Evolutionary conservation across 1,140 invertebrate genomes (phyloP).

Genomic region (Phymastichus coffea): DNA sequence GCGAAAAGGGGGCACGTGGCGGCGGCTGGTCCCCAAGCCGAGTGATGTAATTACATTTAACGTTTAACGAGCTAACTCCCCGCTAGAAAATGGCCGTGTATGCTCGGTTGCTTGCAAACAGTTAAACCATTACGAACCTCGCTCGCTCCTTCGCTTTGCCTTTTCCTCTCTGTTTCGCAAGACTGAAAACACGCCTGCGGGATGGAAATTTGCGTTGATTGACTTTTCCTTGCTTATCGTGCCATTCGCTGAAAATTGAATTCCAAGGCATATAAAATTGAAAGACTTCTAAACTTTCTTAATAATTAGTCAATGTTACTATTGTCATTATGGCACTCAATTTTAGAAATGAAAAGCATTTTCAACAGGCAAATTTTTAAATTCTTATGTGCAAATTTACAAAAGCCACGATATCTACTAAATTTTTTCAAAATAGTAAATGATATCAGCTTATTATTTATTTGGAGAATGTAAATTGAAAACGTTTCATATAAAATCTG

Average conservation of each 20-base stretch:
- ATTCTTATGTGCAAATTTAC: no score
- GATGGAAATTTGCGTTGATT: neutral
- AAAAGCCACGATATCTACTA: no score
- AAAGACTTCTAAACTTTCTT: slow-evolving; percentile 10
- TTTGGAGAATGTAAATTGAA: no score
- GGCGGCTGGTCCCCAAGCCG: slow-evolving; percentile 28
- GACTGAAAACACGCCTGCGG: neutral
- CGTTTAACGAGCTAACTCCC: slow-evolving; percentile 56
- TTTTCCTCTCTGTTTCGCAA: neutral
- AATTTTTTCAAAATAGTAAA: no score
- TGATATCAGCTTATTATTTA: no score
- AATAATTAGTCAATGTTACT: no score
- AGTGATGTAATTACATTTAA: slow-evolving; percentile 56
- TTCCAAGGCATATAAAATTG: neutral
- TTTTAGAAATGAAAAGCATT: no score
- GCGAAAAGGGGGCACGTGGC: slow-evolving; percentile 6
- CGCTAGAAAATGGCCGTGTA: slow-evolving; percentile 56
- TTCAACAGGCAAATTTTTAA: no score
- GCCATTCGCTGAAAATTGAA: neutral
- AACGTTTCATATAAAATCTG: no score
- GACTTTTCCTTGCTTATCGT: slow-evolving; percentile 15
- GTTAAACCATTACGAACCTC: slow-evolving; percentile 47
- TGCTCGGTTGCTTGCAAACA: slow-evolving; percentile 54
- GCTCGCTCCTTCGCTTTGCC: neutral
- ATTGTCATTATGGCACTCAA: no score